Conservation (phyloP, 2,797 vertebrate genomes). For the Xenops minutus region DNA sequence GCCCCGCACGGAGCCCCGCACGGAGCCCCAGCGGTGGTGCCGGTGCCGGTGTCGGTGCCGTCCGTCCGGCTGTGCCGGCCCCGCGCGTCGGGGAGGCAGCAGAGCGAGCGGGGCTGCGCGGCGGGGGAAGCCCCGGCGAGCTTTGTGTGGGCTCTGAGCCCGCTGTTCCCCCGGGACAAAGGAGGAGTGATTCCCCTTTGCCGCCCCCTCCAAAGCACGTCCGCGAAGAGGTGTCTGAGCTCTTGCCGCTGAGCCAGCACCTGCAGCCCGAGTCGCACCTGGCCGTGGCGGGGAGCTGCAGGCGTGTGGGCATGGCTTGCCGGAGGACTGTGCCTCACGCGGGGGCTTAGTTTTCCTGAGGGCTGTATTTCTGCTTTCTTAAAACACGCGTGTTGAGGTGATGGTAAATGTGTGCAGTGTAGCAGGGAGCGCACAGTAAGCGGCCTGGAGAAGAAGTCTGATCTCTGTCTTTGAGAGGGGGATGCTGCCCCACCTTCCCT, state of each 20-base stretch:
- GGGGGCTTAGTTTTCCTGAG: not conserved
- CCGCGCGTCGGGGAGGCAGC: not conserved
- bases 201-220: rapidly evolving
- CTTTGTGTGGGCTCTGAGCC: not conserved
- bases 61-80: not conserved
- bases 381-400: not conserved
- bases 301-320: not conserved
- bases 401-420: rapidly evolving
- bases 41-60: not conserved
- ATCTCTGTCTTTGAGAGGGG: not conserved
- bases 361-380: not conserved
- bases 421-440: not conserved
- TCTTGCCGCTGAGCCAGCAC: not conserved
- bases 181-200: not conserved
- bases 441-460: not conserved
- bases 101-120: not conserved
- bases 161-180: not conserved
- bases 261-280: not conserved
- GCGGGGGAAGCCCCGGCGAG: not conserved
- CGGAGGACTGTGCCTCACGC: rapidly evolving
- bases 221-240: not conserved
- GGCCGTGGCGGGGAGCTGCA: not conserved
- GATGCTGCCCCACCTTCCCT: not conserved
- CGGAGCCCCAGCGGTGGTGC: not conserved
- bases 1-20: not conserved